phyloP scores from a whole-genome alignment of 2,888 invertebrate species.

The Andrena marginata region DNA sequence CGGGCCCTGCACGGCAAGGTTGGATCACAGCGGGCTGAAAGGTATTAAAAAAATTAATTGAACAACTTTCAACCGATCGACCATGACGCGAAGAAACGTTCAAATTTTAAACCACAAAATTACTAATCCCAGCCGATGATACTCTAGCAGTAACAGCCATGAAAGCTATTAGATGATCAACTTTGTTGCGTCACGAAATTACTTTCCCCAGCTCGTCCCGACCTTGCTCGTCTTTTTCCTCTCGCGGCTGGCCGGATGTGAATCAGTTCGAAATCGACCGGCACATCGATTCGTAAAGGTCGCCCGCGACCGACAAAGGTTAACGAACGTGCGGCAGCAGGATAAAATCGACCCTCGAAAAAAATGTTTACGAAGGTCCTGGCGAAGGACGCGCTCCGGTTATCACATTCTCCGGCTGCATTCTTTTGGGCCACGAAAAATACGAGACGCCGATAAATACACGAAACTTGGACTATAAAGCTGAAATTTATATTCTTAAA shows the following conservation, averaged over 20 bases:
- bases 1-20: not conserved
- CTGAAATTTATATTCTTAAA: too few relatives aligned
- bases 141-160: not conserved
- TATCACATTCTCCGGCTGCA: conserved; percentile 52
- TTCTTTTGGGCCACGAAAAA: conserved; percentile 26
- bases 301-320: conserved; percentile 51
- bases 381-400: conserved; percentile 63
- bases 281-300: conserved; percentile 57
- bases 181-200: conserved; percentile 51
- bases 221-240: conserved; percentile 61
- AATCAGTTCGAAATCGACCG: conserved; percentile 47
- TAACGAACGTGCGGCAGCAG: conserved; percentile 61
- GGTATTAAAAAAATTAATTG: not conserved
- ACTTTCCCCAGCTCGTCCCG: conserved; percentile 54
- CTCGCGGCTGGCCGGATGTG: conserved; percentile 50
- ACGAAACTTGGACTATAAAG: too few relatives aligned
- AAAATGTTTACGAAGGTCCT: conserved; percentile 63
- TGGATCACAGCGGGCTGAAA: too few relatives aligned
- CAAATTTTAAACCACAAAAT: not conserved
- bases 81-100: conserved; percentile 5
- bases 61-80: not conserved
- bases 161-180: conserved; percentile 38
- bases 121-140: not conserved
- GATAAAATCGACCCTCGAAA: conserved; percentile 44
- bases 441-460: not conserved